Conservation (phyloP, 2,797 vertebrate species). For the Sciurus vulgaris region DNA sequence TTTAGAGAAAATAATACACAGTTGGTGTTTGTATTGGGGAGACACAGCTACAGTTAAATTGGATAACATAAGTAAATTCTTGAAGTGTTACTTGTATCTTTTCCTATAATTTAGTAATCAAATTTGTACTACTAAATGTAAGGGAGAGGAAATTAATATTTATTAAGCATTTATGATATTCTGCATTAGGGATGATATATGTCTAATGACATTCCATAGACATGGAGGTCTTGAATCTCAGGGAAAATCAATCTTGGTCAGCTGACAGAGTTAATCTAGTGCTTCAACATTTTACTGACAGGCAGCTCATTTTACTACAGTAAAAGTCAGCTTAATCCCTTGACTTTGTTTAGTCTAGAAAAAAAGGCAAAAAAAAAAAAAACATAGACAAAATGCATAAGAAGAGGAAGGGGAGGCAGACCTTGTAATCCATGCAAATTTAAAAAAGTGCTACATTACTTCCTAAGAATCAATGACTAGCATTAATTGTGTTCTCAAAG, state of each 20-base stretch:
- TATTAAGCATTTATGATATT: slow-evolving; percentile 20
- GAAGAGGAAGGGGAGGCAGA: background rate
- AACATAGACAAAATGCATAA: background rate
- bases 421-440: background rate
- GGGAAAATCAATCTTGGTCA: background rate
- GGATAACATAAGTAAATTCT: background rate
- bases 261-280: background rate
- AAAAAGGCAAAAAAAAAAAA: background rate
- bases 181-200: background rate
- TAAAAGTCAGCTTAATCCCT: background rate
- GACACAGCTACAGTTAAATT: background rate
- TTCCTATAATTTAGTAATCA: slow-evolving; percentile 26
- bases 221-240: background rate
- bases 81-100: background rate
- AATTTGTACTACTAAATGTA: background rate
- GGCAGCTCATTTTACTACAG: background rate
- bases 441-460: background rate
- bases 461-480: background rate
- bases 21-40: background rate
- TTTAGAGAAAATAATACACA: background rate
- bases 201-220: background rate
- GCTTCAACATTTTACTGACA: background rate
- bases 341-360: background rate
- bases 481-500: background rate
- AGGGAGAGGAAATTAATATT: background rate